These are phyloP conservation scores for Spea hammondii DNA, from an alignment of 2,797 vertebrate genomes.

Conservation along the genomic window DNA sequence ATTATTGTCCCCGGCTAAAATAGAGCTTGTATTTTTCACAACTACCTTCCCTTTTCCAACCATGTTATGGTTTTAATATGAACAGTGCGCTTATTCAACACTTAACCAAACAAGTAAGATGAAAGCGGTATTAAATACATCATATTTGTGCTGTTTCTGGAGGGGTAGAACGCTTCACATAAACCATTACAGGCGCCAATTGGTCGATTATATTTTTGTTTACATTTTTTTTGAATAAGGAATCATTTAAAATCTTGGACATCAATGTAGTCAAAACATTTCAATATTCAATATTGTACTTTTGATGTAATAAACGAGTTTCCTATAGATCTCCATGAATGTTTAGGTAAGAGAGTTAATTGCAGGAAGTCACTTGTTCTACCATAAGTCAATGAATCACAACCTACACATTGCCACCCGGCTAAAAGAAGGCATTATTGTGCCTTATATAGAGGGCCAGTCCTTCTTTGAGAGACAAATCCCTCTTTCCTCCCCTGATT, in stretches of 20 bases:
- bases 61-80: slow-evolving; percentile 32
- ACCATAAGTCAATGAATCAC: too few species aligned
- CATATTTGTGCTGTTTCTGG: slow-evolving; percentile 31
- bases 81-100: slow-evolving; percentile 44
- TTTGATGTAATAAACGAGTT: too few species aligned
- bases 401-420: too few species aligned
- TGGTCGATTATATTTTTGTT: slow-evolving; percentile 1
- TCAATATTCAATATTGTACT: too few species aligned
- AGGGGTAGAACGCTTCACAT: slow-evolving; percentile 15
- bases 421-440: too few species aligned
- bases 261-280: too few species aligned
- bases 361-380: too few species aligned
- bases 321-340: too few species aligned
- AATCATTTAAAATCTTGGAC: background rate
- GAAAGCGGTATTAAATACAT: slow-evolving; percentile 42
- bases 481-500: too few species aligned
- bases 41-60: slow-evolving; percentile 25
- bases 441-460: too few species aligned
- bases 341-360: too few species aligned
- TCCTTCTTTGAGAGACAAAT: too few species aligned
- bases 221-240: background rate
- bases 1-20: slow-evolving; percentile 36
- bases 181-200: slow-evolving; percentile 12
- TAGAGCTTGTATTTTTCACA: slow-evolving; percentile 26
- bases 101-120: slow-evolving; percentile 50